These are phyloP conservation scores for Drosophila bipectinata DNA, from an alignment of 1,140 invertebrate species.

Conservation along the genomic window DNA sequence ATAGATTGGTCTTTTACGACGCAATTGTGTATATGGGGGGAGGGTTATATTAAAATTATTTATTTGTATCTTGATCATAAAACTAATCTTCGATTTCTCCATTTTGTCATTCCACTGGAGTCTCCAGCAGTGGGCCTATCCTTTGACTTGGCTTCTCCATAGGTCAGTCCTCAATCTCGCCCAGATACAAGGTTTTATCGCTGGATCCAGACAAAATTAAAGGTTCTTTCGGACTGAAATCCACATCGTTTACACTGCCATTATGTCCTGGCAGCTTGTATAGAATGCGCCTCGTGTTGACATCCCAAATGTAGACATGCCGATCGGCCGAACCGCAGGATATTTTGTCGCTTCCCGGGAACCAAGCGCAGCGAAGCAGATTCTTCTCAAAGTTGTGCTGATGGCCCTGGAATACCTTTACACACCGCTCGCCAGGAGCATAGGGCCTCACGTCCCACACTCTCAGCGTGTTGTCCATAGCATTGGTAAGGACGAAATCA, in stretches of 20 bases:
- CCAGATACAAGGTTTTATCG: conserved; percentile 98
- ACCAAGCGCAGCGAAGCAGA: conserved; percentile 94
- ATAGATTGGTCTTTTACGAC: too few relatives aligned
- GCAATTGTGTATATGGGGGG: too few relatives aligned
- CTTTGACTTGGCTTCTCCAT: background rate
- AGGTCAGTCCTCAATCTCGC: conserved; percentile 94
- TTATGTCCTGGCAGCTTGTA: conserved; percentile 99
- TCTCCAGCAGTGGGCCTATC: conserved; percentile 1
- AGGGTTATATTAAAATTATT: background rate
- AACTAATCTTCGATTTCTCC: background rate
- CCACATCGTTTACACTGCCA: conserved; percentile 98
- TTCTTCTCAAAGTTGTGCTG: conserved; percentile 99
- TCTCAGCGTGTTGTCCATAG: conserved; percentile 97
- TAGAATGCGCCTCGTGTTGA: conserved; percentile 93
- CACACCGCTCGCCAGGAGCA: conserved; percentile 95
- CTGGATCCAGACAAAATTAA: conserved; percentile 97
- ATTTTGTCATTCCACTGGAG: background rate
- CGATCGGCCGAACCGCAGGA: conserved; percentile 97
- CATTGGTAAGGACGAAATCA: conserved; percentile 96
- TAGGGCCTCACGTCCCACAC: conserved; percentile 93
- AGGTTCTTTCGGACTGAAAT: conserved; percentile 98
- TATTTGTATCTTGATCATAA: background rate
- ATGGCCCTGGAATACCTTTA: conserved; percentile 96
- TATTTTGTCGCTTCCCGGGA: conserved; percentile 92
- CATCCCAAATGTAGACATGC: conserved; percentile 99